Base-by-base conservation (phyloP, 2,888 invertebrate species). In the Acleris sparsana region DNA sequence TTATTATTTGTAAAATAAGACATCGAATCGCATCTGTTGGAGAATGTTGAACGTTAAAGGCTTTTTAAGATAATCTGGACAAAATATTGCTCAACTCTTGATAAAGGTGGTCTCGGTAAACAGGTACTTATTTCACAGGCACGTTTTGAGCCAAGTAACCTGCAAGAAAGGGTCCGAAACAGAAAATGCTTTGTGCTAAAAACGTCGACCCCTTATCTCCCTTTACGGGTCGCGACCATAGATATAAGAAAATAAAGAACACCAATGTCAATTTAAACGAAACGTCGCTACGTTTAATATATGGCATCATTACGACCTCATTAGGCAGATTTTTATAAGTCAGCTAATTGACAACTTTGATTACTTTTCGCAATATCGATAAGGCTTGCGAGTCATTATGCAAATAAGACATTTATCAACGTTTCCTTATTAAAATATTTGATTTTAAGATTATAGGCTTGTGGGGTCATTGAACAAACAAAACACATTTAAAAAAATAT, bases 151-250 rank as follows among this genome's bases (percentile, higher is more conserved):
- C 87, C 87, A 87, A 89, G 88, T 85, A 87, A 88, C 85, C 88
- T 82, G 86, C 82, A 85, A 84, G 87, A 86, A 85, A 87, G 82
- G 88, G 87, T 83, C 85, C 84, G 80, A 88, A 89, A 90, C 88
- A 89, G 90, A 90, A 88, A 89, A 88, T 84, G 88, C 86, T 89
- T 90, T 90, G 91, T 89, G 89, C 89, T 91, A 90, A 89, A 91
- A 92, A 90, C 87, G 89, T 92, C 89, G 89, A 89, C 90, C 89
- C 83, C 87, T 89, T 91, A 91, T 92, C 91, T 88, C 75, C 76
- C 80, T 83, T 79, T 86, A 89, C 87, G 87, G 88, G 85, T 86
- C 80, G 80, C 75, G 75, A 63, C 85, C 88, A 90, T 83, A 91
- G 91, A 88, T 80, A 73, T 65, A 82, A 72, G 81, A 87, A 86